phyloP scores from a whole-genome alignment of 2,797 vertebrate genomes.

The Chaunax sp. region DNA sequence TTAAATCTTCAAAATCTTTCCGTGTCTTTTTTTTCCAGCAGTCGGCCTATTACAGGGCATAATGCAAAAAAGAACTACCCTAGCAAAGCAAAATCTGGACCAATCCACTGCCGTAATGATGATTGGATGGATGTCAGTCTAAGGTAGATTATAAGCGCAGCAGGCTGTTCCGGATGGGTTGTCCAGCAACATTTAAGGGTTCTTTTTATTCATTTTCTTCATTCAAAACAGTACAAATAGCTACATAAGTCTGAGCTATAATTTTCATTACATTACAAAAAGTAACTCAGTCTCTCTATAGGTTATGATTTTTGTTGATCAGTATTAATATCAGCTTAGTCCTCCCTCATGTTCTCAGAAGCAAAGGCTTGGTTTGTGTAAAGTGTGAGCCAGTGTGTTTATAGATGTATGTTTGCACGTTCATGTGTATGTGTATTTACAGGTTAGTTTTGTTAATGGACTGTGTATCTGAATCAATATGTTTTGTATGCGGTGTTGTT shows the following conservation, averaged over 20 bases:
- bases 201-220: constrained; percentile 53
- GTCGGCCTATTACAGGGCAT: constrained; percentile 21
- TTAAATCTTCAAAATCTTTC: constrained; percentile 35
- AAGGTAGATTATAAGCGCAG: constrained; percentile 48
- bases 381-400: constrained; percentile 41
- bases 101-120: constrained; percentile 28
- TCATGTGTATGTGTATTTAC: constrained; percentile 73
- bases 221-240: constrained; percentile 80
- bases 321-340: constrained; percentile 75
- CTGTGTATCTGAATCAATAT: constrained; percentile 43
- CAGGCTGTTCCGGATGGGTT: constrained; percentile 58
- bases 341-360: constrained; percentile 67
- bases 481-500: constrained; percentile 41
- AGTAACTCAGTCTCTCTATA: constrained; percentile 68
- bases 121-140: constrained; percentile 24
- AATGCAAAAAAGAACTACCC: constrained; percentile 28
- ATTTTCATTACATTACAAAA: constrained; percentile 78
- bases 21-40: background rate
- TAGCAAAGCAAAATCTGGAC: constrained; percentile 12
- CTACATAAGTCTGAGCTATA: constrained; percentile 80
- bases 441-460: constrained; percentile 56
- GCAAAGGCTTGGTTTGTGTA: constrained; percentile 73
- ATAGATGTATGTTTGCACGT: constrained; percentile 29
- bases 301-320: constrained; percentile 66
- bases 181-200: constrained; percentile 67